Percentiles rank a stretch among this genome's conserved stretches.
Evolutionary conservation across 1,140 invertebrate genomes (phyloP).

Genomic region (Formica selysi): DNA sequence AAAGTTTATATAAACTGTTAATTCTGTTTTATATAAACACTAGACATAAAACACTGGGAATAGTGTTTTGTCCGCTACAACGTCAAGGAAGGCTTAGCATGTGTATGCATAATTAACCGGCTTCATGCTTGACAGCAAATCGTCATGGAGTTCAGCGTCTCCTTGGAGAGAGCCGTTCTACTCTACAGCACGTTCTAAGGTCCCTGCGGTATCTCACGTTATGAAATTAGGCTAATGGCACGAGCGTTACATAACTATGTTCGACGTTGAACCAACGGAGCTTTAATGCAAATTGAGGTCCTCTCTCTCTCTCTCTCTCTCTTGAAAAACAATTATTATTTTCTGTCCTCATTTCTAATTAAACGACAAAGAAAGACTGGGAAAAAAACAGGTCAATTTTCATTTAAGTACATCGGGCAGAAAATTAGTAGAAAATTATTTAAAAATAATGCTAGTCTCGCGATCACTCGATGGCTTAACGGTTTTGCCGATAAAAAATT

Average conservation of each 20-base stretch:
- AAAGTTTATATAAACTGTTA: slow-evolving; percentile 15
- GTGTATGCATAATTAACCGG: slow-evolving; percentile 56
- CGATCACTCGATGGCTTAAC: not conserved
- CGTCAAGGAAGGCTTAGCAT: slow-evolving; percentile 34
- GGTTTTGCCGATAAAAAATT: not conserved
- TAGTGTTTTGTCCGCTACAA: slow-evolving; percentile 7
- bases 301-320: not conserved
- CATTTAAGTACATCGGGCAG: not conserved
- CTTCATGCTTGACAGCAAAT: slow-evolving; percentile 59
- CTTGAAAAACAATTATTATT: slow-evolving; percentile 37
- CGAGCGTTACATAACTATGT: slow-evolving; percentile 26
- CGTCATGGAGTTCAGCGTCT: slow-evolving; percentile 50
- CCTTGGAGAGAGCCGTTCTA: slow-evolving; percentile 47
- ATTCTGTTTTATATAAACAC: not conserved
- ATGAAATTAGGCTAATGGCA: slow-evolving; percentile 62
- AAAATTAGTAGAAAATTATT: not conserved
- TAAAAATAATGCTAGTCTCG: not conserved
- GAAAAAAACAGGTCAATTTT: not conserved
- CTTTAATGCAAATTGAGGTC: slow-evolving; percentile 43
- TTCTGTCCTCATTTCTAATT: not conserved
- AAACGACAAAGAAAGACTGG: not conserved
- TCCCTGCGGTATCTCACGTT: slow-evolving; percentile 41
- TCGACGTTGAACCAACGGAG: not conserved
- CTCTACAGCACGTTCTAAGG: slow-evolving; percentile 15
- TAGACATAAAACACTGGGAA: not conserved